Evolutionary conservation across 2,888 invertebrate species (phyloP).

Genomic region (Drosophila borealis): DNA sequence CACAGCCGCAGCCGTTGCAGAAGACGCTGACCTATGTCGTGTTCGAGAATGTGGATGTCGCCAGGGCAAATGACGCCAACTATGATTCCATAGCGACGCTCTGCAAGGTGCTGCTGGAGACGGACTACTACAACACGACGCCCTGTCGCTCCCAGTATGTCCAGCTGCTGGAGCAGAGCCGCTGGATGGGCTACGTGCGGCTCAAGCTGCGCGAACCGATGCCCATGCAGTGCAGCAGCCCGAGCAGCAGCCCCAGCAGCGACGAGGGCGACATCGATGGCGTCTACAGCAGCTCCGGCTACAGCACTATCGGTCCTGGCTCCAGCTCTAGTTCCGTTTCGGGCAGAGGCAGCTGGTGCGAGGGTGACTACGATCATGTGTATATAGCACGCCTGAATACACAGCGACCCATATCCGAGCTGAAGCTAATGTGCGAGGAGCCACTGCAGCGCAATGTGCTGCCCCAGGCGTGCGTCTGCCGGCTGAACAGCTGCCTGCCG

Average conservation of each 20-base stretch:
- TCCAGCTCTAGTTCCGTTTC: constrained; percentile 35
- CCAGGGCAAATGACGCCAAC: constrained; percentile 87
- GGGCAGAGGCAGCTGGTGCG: constrained; percentile 30
- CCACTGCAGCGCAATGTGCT: constrained; percentile 69
- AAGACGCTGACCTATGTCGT: constrained; percentile 89
- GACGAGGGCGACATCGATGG: constrained; percentile 34
- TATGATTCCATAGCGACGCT: constrained; percentile 86
- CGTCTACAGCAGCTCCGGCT: constrained; percentile 76
- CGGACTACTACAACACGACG: constrained; percentile 79
- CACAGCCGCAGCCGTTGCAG: constrained; percentile 86
- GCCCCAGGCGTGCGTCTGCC: constrained; percentile 81
- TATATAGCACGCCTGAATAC: constrained; percentile 88
- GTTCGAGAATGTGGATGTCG: constrained; percentile 90
- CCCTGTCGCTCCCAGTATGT: constrained; percentile 76
- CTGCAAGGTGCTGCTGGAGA: constrained; percentile 88
- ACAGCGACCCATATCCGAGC: constrained; percentile 86
- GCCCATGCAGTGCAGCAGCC: constrained; percentile 14
- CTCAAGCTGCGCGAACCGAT: constrained; percentile 79
- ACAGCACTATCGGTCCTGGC: constrained; percentile 60
- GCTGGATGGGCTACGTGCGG: constrained; percentile 84
- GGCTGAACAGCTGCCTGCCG: constrained; percentile 74
- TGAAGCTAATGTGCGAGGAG: constrained; percentile 56
- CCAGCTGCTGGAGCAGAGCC: constrained; percentile 72
- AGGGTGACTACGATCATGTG: constrained; percentile 86
- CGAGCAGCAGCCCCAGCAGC: constrained; percentile 15